Conservation (phyloP, 2,113 vertebrate genomes). For the Salvelinus fontinalis region DNA sequence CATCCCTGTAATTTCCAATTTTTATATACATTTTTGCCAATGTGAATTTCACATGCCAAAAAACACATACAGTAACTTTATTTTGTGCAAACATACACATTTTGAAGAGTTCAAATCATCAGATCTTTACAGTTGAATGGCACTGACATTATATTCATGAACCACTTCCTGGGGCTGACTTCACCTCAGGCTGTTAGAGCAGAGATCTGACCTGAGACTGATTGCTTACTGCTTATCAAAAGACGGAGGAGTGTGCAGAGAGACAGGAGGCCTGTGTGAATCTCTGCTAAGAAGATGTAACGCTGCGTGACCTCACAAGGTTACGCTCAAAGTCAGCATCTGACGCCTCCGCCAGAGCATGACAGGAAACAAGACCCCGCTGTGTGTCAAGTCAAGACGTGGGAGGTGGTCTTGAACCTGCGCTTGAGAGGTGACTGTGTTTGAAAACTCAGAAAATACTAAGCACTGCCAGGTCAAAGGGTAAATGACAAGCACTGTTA, state of each 20-base stretch:
- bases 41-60: not conserved
- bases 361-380: constrained; percentile 37
- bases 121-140: no score
- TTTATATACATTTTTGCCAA: not conserved
- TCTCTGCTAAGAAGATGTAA: constrained; percentile 38
- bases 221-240: no score
- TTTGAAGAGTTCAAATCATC: no score
- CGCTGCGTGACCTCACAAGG: constrained; percentile 44
- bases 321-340: constrained; percentile 35
- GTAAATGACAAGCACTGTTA: constrained; percentile 17
- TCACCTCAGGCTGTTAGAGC: not conserved
- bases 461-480: constrained; percentile 34
- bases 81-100: not conserved
- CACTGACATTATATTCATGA: no score
- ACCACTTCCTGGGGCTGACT: no score
- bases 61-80: not conserved
- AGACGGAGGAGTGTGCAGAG: not conserved
- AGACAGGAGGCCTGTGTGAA: constrained; percentile 18
- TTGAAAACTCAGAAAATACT: constrained; percentile 22
- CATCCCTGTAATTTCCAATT: not conserved
- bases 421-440: constrained; percentile 12
- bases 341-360: constrained; percentile 5
- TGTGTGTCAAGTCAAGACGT: constrained; percentile 21
- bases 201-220: not conserved
- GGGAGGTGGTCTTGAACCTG: constrained; percentile 31